Base-by-base conservation (phyloP, 2,888 invertebrate species). In the Tridacna crocea region DNA sequence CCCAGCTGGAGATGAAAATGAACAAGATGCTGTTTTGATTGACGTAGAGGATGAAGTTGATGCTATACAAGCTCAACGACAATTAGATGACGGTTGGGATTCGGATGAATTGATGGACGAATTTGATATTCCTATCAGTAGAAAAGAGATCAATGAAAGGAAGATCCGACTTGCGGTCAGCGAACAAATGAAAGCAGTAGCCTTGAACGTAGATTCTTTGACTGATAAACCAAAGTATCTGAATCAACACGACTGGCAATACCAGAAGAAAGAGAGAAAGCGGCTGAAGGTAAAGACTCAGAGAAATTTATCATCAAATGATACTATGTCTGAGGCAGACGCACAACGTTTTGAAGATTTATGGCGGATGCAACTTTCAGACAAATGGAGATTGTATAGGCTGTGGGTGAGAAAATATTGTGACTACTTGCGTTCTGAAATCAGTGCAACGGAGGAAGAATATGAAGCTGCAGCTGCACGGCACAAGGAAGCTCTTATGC, bases 381-480 rank as follows among this genome's bases (percentile, higher is more conserved):
- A 93, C 8, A 93, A 95, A 79, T 95, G 95, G 95, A 92, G 88
- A 19, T 81, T 95, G 48, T 95, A 95, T 83, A 90, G 92, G 24
- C 77, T 84, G 72, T 95, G 95, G 95, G 84, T 92, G 15, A 17
- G 72, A 15, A 72, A 81, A n/a, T 91, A 91, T 79, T 80, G 84
- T 46, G 72, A 80, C 10, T 26, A 75, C 19, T 36, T 91, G 26
- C 70, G 76, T n/a, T 77, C 84, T 6, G 83, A 87, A n/a, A 86
- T 92, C 3, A 58, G 80, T 48, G 84, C 85, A 24, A 81, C 81
- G 12, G 87, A 91, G 82, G 63, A 84, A 46, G 74, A 85, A 17
- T 93, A 91, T 82, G 84, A 91, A n/a, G 73, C 70, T n/a, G 82
- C 86, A 8, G 87, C 91, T 6, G 80, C 75, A 24, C 76, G 88